Base-by-base conservation (phyloP, 2,113 vertebrate genomes). In the Sakesphorus luctuosus region DNA sequence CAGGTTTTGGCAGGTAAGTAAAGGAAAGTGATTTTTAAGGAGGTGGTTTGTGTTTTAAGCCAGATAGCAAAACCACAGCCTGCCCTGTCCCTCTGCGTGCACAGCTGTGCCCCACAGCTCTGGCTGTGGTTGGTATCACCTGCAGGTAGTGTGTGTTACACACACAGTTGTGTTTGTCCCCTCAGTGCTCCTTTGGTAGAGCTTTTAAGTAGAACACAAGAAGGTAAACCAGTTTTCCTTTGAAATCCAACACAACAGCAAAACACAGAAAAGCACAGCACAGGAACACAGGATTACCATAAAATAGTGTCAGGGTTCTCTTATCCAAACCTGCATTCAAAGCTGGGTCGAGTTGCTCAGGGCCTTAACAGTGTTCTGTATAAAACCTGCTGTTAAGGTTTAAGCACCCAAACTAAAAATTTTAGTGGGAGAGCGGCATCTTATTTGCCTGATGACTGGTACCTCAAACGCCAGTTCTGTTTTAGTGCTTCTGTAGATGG, bases 321-420 rank as follows among this genome's bases (percentile, higher is more conserved):
- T 44, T n/a, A 18, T 40, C 66, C 44, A 69, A 55, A 62, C n/a
- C 20, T 18, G n/a, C 0, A 0, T 59, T 86, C 2, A 2, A 49
- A 90, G 71, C 47, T 86, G 46, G 25, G 59, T 82, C 1, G 29
- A 58, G 47, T 36, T 79, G 17, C 33, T 88, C 0, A 0, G 15
- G 24, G 8, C 52, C 16, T 58, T 74, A 66, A 53, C 3, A 46
- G 18, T 36, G 26, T 85, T 78, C n/a, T 79, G 14, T 31, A 46
- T n/a, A 75, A 92, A 63, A 59, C 9, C 16, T 40, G 35, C 59
- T 67, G 23, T 33, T 49, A 66, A 62, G 35, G 43, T 84, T 78
- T 84, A 91, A 81, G 23, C 26, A 74, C 8, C 9, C 31, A 62
- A 77, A 81, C 46, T 43, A 84, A 74, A 63, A 36, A 23, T 38